Conservation (phyloP, 2,888 invertebrate species). For the Eristalis intricaria region DNA sequence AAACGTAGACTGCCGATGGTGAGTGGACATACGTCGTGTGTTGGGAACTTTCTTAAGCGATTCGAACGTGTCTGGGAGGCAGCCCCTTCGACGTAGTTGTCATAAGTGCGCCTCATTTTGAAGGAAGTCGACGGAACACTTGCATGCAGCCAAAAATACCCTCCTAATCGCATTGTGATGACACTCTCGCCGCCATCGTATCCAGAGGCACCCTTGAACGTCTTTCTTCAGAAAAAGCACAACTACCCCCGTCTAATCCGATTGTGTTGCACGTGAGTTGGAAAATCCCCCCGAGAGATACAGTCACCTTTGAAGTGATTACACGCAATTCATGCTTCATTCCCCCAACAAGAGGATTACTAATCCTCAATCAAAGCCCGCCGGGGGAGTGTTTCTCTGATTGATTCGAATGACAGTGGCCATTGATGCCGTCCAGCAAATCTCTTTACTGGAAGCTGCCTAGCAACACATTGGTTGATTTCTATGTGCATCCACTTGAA, state of each 20-base stretch:
- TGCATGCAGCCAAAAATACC: neutral
- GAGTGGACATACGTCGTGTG: neutral
- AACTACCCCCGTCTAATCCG: neutral
- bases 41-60: neutral
- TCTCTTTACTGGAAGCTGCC: no score
- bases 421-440: no score
- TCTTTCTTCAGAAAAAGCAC: slow-evolving; percentile 5
- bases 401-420: no score
- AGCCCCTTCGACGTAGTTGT: neutral
- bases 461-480: no score
- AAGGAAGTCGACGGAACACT: neutral
- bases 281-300: neutral
- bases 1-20: neutral
- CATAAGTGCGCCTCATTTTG: no score
- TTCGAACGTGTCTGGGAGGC: neutral
- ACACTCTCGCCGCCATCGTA: neutral
- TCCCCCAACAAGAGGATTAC: neutral
- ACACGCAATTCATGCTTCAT: neutral
- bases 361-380: neutral
- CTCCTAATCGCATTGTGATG: neutral
- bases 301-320: neutral
- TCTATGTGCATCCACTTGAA: no score
- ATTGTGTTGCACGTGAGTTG: neutral
- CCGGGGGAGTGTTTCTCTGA: no score
- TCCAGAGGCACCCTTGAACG: slow-evolving; percentile 15